Percentiles rank a stretch among this genome's conserved stretches.
phyloP scores from a whole-genome alignment of 2,113 vertebrate species.

The Dascyllus trimaculatus region DNA sequence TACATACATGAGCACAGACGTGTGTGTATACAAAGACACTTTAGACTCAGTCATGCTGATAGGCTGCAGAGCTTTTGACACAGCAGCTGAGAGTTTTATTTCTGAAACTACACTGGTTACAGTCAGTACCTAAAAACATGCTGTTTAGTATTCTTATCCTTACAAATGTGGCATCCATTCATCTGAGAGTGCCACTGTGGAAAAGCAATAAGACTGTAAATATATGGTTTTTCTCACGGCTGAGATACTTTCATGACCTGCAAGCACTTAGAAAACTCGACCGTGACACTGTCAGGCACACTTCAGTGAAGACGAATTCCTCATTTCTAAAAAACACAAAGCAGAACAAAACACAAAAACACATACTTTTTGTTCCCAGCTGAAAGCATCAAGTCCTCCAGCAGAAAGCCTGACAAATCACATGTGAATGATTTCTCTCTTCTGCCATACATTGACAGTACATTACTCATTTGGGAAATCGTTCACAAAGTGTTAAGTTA shows the following conservation, averaged over 20 bases:
- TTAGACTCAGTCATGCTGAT: not conserved
- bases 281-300: not conserved
- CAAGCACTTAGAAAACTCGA: not conserved
- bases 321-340: too few species aligned
- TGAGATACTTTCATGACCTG: not conserved
- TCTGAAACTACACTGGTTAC: not conserved
- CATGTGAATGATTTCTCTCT: not conserved
- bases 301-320: not conserved
- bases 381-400: not conserved
- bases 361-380: too few species aligned
- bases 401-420: not conserved
- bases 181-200: too few species aligned
- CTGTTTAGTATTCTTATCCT: too few species aligned
- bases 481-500: slow-evolving; percentile 6
- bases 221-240: too few species aligned
- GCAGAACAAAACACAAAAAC: not conserved
- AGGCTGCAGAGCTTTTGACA: not conserved
- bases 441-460: not conserved
- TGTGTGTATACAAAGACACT: slow-evolving; percentile 13
- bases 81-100: not conserved
- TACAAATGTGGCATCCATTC: too few species aligned
- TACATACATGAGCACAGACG: slow-evolving; percentile 20
- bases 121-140: too few species aligned
- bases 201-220: too few species aligned
- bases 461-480: slow-evolving; percentile 1